Evolutionary conservation across 2,113 vertebrate species (phyloP).

Genomic region (Jacana jacana): DNA sequence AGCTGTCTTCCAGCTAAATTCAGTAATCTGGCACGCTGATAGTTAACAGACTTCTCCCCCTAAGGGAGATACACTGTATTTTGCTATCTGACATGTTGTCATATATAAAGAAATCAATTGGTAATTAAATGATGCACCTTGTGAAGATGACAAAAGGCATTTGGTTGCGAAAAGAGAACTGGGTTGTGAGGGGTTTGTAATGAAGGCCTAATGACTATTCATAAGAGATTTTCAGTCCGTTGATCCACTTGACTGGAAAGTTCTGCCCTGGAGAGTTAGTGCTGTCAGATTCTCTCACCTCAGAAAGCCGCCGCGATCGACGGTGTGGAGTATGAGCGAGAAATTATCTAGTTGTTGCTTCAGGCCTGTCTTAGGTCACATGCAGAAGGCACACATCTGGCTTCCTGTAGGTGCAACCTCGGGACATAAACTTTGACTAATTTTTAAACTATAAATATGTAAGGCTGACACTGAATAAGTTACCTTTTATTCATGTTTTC

Average conservation of each 20-base stretch:
- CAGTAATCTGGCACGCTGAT: conserved; percentile 80
- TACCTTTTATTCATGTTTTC: conserved; percentile 80
- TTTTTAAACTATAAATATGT: conserved; percentile 87
- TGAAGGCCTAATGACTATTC: conserved; percentile 99
- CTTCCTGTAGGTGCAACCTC: conserved; percentile 92
- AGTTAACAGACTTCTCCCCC: conserved; percentile 84
- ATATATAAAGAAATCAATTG: conserved; percentile 99
- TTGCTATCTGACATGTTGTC: conserved; percentile 98
- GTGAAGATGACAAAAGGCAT: conserved; percentile 99
- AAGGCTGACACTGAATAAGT: conserved; percentile 79
- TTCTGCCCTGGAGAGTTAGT: conserved; percentile 97
- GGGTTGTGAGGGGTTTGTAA: conserved; percentile 94
- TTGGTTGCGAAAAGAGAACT: conserved; percentile 93
- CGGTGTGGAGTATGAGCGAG: conserved; percentile 90
- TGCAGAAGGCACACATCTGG: conserved; percentile 94
- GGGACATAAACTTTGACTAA: conserved; percentile 85
- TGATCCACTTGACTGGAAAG: conserved; percentile 99
- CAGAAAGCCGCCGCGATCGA: conserved; percentile 93
- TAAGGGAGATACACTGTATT: conserved; percentile 88
- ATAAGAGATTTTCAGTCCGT: conserved; percentile 98
- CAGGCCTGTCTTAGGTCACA: conserved; percentile 92
- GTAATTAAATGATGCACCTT: conserved; percentile 99
- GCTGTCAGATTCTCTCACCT: conserved; percentile 99
- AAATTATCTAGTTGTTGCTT: conserved; percentile 93
- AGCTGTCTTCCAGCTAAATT: conserved; percentile 70